A percentile compares a stretch with the other conserved stretches of the same genome.
These are phyloP conservation scores for Caenorhabditis remanei DNA, from an alignment of 1,140 invertebrate genomes.

Conservation along the genomic window DNA sequence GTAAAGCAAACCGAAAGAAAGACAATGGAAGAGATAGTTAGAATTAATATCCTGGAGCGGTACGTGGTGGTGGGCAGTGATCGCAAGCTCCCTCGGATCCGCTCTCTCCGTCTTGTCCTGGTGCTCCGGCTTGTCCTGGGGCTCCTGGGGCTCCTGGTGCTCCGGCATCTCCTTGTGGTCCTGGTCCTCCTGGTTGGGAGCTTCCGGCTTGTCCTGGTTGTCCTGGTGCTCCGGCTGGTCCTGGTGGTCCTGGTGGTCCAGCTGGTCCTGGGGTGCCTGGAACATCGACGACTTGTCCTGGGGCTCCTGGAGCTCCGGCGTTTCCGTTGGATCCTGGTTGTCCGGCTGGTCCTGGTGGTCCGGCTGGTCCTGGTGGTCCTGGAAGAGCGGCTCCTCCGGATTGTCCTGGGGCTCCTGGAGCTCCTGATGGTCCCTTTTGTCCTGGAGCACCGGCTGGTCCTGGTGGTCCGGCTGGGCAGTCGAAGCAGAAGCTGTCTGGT, in stretches of 20 bases:
- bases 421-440: slow-evolving; percentile 69
- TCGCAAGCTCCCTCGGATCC: slow-evolving; percentile 70
- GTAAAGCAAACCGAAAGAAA: slow-evolving; percentile 39
- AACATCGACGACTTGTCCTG: slow-evolving; percentile 72
- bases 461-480: slow-evolving; percentile 70
- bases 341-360: slow-evolving; percentile 72
- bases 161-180: slow-evolving; percentile 68
- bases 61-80: slow-evolving; percentile 67
- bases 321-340: slow-evolving; percentile 65
- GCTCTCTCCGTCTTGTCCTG: slow-evolving; percentile 69
- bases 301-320: slow-evolving; percentile 66
- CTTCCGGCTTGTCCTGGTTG: slow-evolving; percentile 66
- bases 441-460: slow-evolving; percentile 70
- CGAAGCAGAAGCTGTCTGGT: slow-evolving; percentile 67
- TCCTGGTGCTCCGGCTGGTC: slow-evolving; percentile 67
- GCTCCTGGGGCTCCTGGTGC: slow-evolving; percentile 69
- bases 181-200: slow-evolving; percentile 58
- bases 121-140: slow-evolving; percentile 70
- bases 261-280: slow-evolving; percentile 60
- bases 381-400: slow-evolving; percentile 74
- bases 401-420: slow-evolving; percentile 71
- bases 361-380: slow-evolving; percentile 66
- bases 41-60: slow-evolving; percentile 67
- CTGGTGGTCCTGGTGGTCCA: slow-evolving; percentile 71
- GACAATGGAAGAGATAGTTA: background rate